Base-by-base conservation (phyloP, 2,797 vertebrate species). In the Jordanella pulchra region DNA sequence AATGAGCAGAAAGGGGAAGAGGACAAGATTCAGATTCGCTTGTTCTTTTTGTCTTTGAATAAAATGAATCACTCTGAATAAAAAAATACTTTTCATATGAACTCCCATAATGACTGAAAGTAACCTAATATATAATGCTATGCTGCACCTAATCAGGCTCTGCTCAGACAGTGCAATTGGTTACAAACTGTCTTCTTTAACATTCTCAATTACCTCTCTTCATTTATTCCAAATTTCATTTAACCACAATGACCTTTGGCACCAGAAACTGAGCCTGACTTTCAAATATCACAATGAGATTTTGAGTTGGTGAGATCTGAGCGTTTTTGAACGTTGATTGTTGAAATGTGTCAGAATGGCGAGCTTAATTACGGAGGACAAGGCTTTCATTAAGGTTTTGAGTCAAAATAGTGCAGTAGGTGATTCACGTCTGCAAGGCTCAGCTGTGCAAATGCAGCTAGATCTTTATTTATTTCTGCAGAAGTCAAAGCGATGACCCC, bases 281-380 rank as follows among this genome's bases (percentile, higher is more conserved):
- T 74, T 72, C 86, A 81, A 85, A 85, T 68, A 47, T 79, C 81
- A 85, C 67, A 47, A 0, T 69, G 65, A 81, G 81, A 77, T 77
- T 88, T 77, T 84, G 83, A 91, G 90, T 91, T 72, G 84, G 68
- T 65, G 77, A 83, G 86, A 90, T 85, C 69, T 53, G 17, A 84
- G 69, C 79, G 81, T 90, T 91, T n/a, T 39, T 92, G 89, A 86
- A 85, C 81, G 74, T 71, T 86, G 84, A 91, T 90, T 86, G 84
- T 84, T 81, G 75, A 85, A 89, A 86, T 88, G 83, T 89, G 88
- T 90, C 86, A 89, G 72, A 76, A 81, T 87, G 85, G 86, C 84
- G 83, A 71, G 83, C 92, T 87, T 90, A 86, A 89, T 92, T 85
- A 89, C 2, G 28, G 69, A 0, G 21, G 81, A 84, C 54, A 69